These are phyloP conservation scores for Sycobia sp. DNA, from an alignment of 1,140 invertebrate species.

Conservation along the genomic window DNA sequence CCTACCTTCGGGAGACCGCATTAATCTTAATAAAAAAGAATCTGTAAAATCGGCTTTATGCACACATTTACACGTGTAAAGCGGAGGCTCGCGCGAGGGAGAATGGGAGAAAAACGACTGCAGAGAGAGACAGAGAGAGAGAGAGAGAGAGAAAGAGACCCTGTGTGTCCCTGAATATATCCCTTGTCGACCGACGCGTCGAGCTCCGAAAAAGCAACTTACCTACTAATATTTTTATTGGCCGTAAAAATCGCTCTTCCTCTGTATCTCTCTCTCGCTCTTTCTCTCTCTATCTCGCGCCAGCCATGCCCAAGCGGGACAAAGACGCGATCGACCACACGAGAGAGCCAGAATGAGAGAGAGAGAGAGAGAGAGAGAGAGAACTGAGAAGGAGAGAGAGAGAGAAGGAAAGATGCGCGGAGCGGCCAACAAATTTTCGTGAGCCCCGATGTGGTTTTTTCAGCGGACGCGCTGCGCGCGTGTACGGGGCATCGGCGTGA, in stretches of 20 bases:
- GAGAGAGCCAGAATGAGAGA: too few relatives aligned
- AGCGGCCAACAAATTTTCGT: conserved; percentile 11
- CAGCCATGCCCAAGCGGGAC: conserved; percentile 7
- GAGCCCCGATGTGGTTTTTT: conserved; percentile 17
- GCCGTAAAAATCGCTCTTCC: conserved; percentile 48
- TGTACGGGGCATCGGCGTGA: conserved; percentile 6
- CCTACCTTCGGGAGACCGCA: not conserved
- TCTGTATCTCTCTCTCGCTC: too few relatives aligned
- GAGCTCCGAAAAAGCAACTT: conserved; percentile 40
- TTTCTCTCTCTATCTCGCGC: too few relatives aligned
- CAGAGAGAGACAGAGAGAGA: conserved; percentile 32
- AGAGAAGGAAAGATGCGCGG: too few relatives aligned
- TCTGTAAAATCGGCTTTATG: conserved; percentile 25
- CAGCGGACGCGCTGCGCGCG: too few relatives aligned
- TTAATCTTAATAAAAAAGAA: conserved; percentile 29
- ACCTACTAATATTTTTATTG: conserved; percentile 53
- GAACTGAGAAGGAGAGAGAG: too few relatives aligned
- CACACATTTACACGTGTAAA: conserved; percentile 14
- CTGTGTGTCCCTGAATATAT: too few relatives aligned
- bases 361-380: too few relatives aligned
- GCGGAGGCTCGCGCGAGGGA: not conserved
- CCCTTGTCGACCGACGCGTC: too few relatives aligned
- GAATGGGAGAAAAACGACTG: not conserved
- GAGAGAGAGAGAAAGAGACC: too few relatives aligned
- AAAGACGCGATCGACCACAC: conserved; percentile 30